Conservation (phyloP, 2,888 invertebrate genomes). For the Agriotes lineatus region DNA sequence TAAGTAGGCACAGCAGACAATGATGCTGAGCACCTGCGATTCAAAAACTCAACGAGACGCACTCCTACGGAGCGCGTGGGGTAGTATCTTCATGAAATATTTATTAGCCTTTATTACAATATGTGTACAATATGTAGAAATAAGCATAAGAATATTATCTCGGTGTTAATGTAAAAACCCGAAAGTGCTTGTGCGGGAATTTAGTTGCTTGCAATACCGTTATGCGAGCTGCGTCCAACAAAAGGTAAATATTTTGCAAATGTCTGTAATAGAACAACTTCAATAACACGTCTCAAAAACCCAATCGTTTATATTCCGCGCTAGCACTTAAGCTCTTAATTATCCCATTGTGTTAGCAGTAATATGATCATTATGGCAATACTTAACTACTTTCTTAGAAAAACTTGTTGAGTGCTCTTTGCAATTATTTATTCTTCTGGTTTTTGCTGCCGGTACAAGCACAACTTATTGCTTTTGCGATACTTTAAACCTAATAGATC, state of each 20-base stretch:
- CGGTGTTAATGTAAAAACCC: conserved; percentile 4
- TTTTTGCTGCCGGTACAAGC: too few relatives aligned
- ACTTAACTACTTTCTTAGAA: not conserved
- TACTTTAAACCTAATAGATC: too few relatives aligned
- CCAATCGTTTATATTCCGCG: not conserved
- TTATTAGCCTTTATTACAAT: conserved; percentile 19
- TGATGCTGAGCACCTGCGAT: conserved; percentile 12
- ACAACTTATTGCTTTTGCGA: too few relatives aligned
- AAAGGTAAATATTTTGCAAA: not conserved
- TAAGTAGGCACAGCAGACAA: not conserved
- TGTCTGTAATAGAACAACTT: not conserved
- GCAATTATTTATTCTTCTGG: too few relatives aligned
- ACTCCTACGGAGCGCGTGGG: conserved; percentile 1
- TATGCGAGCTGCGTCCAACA: not conserved
- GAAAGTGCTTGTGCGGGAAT: not conserved
- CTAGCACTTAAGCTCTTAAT: not conserved
- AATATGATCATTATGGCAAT: conserved; percentile 1
- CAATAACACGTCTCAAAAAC: too few relatives aligned
- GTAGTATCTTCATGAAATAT: conserved; percentile 22
- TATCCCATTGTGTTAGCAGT: not conserved
- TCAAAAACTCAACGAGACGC: conserved; percentile 13
- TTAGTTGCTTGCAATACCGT: not conserved
- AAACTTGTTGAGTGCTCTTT: conserved; percentile 4
- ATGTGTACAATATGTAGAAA: conserved; percentile 14
- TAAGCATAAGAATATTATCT: conserved; percentile 11